phyloP scores from a whole-genome alignment of 2,797 vertebrate species.

The Hydrolagus colliei region DNA sequence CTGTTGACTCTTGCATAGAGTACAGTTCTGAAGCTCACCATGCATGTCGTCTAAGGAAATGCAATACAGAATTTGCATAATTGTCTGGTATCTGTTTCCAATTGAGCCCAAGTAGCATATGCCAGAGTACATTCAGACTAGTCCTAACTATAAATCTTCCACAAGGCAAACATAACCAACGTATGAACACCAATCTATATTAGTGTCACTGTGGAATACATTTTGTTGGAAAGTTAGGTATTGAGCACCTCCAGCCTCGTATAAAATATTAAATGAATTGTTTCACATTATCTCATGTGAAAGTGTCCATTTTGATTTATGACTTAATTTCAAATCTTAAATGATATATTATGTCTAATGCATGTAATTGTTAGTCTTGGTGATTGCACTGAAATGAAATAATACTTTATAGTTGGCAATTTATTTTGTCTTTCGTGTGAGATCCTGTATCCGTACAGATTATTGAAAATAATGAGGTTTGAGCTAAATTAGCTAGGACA shows the following conservation, averaged over 20 bases:
- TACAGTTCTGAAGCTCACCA: background rate
- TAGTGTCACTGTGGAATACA: background rate
- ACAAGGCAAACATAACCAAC: background rate
- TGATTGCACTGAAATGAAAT: constrained; percentile 29
- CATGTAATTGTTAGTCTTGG: constrained; percentile 7
- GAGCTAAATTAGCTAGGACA: constrained; percentile 30
- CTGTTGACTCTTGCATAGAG: background rate
- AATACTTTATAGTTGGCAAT: constrained; percentile 7
- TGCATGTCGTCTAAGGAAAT: too few species aligned
- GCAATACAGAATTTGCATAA: background rate
- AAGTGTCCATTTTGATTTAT: background rate
- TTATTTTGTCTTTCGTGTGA: background rate
- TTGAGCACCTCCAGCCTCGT: constrained; percentile 12
- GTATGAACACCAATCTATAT: background rate
- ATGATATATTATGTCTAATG: constrained; percentile 25
- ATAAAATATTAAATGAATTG: background rate
- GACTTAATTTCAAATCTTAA: background rate
- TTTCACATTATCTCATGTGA: constrained; percentile 8
- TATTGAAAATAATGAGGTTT: constrained; percentile 17
- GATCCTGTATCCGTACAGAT: constrained; percentile 12
- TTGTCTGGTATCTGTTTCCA: constrained; percentile 1
- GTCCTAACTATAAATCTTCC: background rate
- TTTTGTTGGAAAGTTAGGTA: background rate
- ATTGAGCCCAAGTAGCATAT: background rate
- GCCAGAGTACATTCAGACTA: background rate